A percentile compares a stretch with the other conserved stretches of the same genome.
phyloP scores from a whole-genome alignment of 2,113 vertebrate genomes.

The Grus americana region DNA sequence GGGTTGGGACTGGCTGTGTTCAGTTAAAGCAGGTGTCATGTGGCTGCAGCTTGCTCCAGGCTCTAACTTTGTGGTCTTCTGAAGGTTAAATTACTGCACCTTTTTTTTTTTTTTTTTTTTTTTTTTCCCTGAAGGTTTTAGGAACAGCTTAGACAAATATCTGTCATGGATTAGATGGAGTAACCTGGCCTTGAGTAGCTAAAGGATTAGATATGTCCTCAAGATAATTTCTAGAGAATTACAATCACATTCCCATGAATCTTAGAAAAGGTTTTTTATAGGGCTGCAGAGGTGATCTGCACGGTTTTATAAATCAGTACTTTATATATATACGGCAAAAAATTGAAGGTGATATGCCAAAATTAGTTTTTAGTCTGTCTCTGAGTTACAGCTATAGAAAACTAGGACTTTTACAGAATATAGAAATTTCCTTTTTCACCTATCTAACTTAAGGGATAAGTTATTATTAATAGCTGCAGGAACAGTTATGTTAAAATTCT shows the following conservation, averaged over 20 bases:
- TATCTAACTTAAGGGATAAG: background rate
- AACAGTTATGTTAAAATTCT: background rate
- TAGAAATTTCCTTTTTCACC: background rate
- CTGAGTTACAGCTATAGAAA: background rate
- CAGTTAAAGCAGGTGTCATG: background rate
- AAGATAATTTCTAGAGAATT: background rate
- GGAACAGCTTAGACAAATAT: background rate
- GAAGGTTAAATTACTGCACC: background rate
- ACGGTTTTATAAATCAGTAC: background rate
- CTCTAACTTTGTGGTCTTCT: background rate
- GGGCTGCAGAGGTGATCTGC: background rate
- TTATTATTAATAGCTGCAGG: background rate
- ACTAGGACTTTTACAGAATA: background rate
- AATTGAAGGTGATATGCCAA: background rate
- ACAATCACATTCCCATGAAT: background rate
- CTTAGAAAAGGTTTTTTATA: background rate
- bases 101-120: no score
- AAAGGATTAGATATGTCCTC: background rate
- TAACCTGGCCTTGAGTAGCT: background rate
- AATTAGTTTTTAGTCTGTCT: background rate
- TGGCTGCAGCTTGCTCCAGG: background rate
- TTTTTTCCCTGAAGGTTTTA: background rate
- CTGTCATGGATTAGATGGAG: accelerated
- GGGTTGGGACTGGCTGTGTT: background rate
- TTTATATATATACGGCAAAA: background rate